Percentiles rank a stretch among this genome's conserved stretches.
phyloP scores from a whole-genome alignment of 1,140 invertebrate genomes.

The Diachasma alloeum region DNA sequence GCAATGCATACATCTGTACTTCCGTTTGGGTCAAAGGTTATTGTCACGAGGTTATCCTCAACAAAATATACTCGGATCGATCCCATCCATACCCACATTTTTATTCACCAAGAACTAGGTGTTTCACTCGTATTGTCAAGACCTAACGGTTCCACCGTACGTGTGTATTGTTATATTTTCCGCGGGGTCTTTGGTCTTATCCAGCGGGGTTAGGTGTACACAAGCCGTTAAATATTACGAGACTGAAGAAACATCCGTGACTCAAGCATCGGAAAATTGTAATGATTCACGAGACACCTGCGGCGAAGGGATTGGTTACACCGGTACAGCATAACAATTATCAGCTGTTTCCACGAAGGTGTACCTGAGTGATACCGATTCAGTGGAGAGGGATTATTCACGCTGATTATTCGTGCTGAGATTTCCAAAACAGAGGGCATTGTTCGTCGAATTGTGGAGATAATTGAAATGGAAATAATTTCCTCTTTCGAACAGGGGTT shows the following conservation, averaged over 20 bases:
- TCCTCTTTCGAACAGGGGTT: too few species aligned
- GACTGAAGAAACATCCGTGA: not conserved
- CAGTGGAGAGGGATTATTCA: not conserved
- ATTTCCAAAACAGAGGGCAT: not conserved
- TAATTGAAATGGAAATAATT: not conserved
- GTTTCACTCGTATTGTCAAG: not conserved
- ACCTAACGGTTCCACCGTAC: not conserved
- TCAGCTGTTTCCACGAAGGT: too few species aligned
- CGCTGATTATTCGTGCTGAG: not conserved
- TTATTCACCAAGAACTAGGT: not conserved
- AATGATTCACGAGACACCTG: not conserved
- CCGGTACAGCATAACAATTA: not conserved
- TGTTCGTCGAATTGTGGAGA: not conserved
- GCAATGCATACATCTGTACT: not conserved
- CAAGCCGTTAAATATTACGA: not conserved
- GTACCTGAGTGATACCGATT: too few species aligned
- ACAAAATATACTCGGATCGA: not conserved
- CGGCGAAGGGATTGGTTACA: not conserved
- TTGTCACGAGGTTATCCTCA: not conserved
- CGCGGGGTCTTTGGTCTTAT: not conserved
- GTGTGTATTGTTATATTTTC: not conserved
- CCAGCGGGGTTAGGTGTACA: not conserved
- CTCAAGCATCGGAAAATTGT: not conserved
- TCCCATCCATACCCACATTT: not conserved
- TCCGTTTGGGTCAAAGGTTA: not conserved